Base-by-base conservation (phyloP, 1,140 invertebrate genomes). In the Holcopasites calliopsidis region DNA sequence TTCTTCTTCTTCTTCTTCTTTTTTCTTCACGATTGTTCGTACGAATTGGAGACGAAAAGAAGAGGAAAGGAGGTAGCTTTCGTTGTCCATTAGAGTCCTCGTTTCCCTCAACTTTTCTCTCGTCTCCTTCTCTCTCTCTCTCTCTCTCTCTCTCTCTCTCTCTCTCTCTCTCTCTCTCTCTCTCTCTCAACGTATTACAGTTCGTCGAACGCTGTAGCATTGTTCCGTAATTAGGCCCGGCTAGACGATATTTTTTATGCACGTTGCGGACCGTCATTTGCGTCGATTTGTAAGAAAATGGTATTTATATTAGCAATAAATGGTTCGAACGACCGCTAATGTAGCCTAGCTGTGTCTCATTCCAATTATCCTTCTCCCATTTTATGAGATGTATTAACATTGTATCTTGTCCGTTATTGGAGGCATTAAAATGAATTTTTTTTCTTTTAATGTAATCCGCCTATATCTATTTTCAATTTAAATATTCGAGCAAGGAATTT, bases 221-320 rank as follows among this genome's bases (percentile, higher is more conserved):
- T 35, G 52, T 74, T 66, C 18, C 77, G 52, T 80, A 65, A 54
- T 40, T 76, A 81, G 72, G 50, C 66, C 76, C 72, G 73, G n/a
- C 54, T 88, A 84, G 80, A 49, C 77, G 78, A 79, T 86, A 88
- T 86, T 88, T 79, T 86, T 83, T 77, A 83, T 82, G 73, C 73
- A 58, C 72, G 61, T 80, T 79, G 77, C 35, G 77, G 57, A 68
- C 66, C 57, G 70, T 71, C 76, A 82, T 83, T n/a, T 80, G 72
- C 47, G 77, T 74, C 73, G 80, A 86, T 88, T 87, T 88, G 82
- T 88, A 85, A 87, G 79, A 83, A 75, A 88, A 87, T 85, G 83
- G 85, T 88, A 83, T 89, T 88, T 89, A 88, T 88, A 88, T 88
- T 88, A 89, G 86, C 79, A 89, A 88, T 88, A 89, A 88, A 52